phyloP scores from a whole-genome alignment of 2,113 vertebrate species.

The Barbus barbus region DNA sequence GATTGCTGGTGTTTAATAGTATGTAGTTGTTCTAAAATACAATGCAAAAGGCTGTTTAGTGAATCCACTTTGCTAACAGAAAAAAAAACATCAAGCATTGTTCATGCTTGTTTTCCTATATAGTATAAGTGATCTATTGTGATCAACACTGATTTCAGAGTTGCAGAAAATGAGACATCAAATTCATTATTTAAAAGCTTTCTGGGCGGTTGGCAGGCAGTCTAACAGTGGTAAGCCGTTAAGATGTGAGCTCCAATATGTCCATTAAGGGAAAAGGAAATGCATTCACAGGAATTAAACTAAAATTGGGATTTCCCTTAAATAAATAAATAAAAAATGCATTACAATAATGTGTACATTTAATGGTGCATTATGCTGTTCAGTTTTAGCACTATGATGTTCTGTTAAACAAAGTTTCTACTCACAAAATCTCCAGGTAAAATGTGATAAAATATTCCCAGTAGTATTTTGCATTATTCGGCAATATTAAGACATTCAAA shows the following conservation, averaged over 20 bases:
- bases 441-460: slow-evolving; percentile 52
- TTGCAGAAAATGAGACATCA: slow-evolving; percentile 55
- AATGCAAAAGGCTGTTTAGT: too few species aligned
- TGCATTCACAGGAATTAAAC: neutral
- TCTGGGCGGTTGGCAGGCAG: neutral
- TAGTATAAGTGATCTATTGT: slow-evolving; percentile 51
- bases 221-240: neutral
- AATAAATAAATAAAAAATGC: neutral
- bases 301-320: neutral
- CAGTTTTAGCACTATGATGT: slow-evolving; percentile 56
- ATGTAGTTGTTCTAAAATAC: neutral
- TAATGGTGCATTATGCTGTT: slow-evolving; percentile 55
- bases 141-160: slow-evolving; percentile 64
- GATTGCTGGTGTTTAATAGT: neutral
- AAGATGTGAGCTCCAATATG: neutral
- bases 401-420: neutral
- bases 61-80: too few species aligned
- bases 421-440: slow-evolving; percentile 62
- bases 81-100: neutral
- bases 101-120: slow-evolving; percentile 53
- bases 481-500: slow-evolving; percentile 41
- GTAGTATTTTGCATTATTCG: slow-evolving; percentile 52
- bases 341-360: slow-evolving; percentile 14
- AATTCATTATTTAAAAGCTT: slow-evolving; percentile 68
- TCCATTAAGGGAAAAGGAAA: slow-evolving; percentile 2